Base-by-base conservation (phyloP, 2,888 invertebrate species). In the Liopterus haemorrhoidalis region DNA sequence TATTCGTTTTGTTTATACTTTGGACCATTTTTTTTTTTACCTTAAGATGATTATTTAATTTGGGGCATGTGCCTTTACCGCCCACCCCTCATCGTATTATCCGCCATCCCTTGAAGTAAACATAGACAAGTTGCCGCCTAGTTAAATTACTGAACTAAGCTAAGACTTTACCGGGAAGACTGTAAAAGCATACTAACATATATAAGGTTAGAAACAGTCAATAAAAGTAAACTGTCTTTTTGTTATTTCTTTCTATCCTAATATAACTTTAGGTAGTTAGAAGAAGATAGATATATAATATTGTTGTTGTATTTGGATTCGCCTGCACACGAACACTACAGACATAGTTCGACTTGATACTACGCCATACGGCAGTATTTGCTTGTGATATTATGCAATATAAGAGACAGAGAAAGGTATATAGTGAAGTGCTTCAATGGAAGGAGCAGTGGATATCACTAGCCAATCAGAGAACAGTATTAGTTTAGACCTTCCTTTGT, bases 401-500 rank as follows among this genome's bases (percentile, higher is more conserved):
- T 39, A 25, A 36, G 41, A 50, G 56, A 50, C 54, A 20, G 45
- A 45, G 45, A 45, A 8, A 32, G 45, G n/a, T 24, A 18, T 8
- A 14, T 14, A 22, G 5, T 30, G 11, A 38, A 47, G 40, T 51
- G 61, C 60, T 59, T 59, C 61, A 61, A 63, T 64, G 65, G 64
- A 63, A 57, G 60, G 61, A 60, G 55, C 62, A 61, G 61, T 61
- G 60, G 60, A 58, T 56, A 54, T 54, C 55, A 57, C 55, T 66
- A 71, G 70, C 79, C 79, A 78, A 78, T 79, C 74, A 72, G 70
- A 71, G 66, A 65, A 70, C 70, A 71, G 71, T 72, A 71, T 67
- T 64, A 58, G 61, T 63, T 70, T 71, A 72, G 73, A 73, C 76
- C 76, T 75, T 76, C 76, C 78, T 78, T 76, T 78, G 78, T 78